These are phyloP conservation scores for Dicentrarchus labrax DNA, from an alignment of 2,113 vertebrate species.

Conservation along the genomic window DNA sequence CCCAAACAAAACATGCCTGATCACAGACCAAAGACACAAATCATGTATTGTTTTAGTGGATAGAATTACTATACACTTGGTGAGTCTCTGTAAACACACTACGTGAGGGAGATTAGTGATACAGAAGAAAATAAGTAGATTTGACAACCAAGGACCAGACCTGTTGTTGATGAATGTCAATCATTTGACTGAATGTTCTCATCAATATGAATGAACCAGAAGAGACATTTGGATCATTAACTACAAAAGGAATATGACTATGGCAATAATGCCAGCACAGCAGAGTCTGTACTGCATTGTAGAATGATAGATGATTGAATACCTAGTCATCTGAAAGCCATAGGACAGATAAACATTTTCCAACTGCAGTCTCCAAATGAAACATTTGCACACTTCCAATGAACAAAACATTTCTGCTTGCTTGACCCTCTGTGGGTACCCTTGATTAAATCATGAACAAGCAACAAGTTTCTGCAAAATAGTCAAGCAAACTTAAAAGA, in stretches of 20 bases:
- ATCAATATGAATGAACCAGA: not conserved
- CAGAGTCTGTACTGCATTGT: not conserved
- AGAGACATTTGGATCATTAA: not conserved
- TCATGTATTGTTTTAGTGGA: not conserved
- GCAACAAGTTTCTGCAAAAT: not conserved
- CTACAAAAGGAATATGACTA: not conserved
- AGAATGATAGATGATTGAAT: constrained; percentile 9
- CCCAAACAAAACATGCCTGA: not conserved
- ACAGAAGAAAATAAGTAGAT: not conserved
- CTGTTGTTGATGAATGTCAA: not conserved
- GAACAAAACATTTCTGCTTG: not conserved
- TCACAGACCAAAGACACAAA: not conserved
- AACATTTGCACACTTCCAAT: not conserved
- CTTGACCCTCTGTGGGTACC: constrained; percentile 10
- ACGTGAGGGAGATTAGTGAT: too few species aligned
- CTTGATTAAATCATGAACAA: constrained; percentile 1
- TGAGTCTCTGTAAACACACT: not conserved
- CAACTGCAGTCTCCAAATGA: constrained; percentile 1
- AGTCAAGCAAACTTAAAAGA: not conserved
- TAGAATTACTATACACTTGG: not conserved
- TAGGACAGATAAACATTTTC: not conserved
- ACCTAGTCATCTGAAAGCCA: constrained; percentile 4
- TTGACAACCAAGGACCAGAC: not conserved
- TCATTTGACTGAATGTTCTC: not conserved
- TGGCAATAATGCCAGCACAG: not conserved